These are phyloP conservation scores for Glossosoma conforme DNA, from an alignment of 1,140 invertebrate genomes.

Conservation along the genomic window DNA sequence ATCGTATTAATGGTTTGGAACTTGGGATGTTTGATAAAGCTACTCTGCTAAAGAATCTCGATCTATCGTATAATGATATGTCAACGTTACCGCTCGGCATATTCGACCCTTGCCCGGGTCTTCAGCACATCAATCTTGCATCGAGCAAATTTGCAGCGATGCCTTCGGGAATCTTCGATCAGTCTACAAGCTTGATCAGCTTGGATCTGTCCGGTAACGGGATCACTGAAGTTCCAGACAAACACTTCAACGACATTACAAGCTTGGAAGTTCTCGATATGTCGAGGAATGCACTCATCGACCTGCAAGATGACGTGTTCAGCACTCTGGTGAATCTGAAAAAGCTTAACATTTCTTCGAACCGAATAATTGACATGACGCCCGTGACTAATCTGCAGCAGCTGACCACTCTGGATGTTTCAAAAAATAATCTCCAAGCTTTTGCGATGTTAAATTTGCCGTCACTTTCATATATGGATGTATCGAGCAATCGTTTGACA, in stretches of 20 bases:
- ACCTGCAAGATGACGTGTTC: slow-evolving; percentile 13
- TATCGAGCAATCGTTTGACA: slow-evolving; percentile 21
- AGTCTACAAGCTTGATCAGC: background rate
- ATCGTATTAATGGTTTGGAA: slow-evolving; percentile 9
- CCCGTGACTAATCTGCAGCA: background rate
- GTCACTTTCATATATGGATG: slow-evolving; percentile 7
- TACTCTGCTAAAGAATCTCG: slow-evolving; percentile 5
- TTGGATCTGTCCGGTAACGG: slow-evolving; percentile 17
- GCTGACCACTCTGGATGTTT: slow-evolving; percentile 10
- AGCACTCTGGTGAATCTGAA: slow-evolving; percentile 3
- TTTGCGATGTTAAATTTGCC: slow-evolving; percentile 8
- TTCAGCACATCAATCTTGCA: slow-evolving; percentile 13
- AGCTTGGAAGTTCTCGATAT: slow-evolving; percentile 16
- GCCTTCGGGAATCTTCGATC: slow-evolving; percentile 26
- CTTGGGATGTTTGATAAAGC: slow-evolving; percentile 22
- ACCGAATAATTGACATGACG: slow-evolving; percentile 8
- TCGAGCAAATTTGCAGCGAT: slow-evolving; percentile 15
- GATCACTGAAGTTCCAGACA: slow-evolving; percentile 14
- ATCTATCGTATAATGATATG: slow-evolving; percentile 24
- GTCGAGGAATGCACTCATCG: slow-evolving; percentile 13
- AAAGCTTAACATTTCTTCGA: slow-evolving; percentile 21
- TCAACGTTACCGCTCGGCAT: slow-evolving; percentile 13
- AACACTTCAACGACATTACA: slow-evolving; percentile 16
- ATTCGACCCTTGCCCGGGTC: slow-evolving; percentile 16
- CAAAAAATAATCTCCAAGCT: slow-evolving; percentile 16